Conservation (phyloP, 2,888 invertebrate species). For the Plebejus anna region DNA sequence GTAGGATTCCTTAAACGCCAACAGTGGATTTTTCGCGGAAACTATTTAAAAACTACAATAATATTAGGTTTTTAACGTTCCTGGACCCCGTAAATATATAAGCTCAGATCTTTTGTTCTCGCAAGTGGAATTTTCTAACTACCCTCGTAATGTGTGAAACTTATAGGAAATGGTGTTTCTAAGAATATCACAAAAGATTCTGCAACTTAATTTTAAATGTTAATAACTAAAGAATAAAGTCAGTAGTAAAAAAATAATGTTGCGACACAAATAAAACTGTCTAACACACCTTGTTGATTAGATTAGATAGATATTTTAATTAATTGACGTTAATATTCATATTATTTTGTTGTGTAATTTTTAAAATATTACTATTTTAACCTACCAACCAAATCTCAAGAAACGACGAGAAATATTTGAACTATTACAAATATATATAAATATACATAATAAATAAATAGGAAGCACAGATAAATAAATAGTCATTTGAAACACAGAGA, state of each 20-base stretch:
- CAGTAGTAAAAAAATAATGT: neutral
- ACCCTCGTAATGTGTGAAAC: constrained; percentile 40
- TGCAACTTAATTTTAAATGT: neutral
- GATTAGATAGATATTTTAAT: neutral
- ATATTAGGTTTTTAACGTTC: constrained; percentile 45
- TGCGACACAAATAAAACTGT: neutral
- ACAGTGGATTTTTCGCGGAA: neutral
- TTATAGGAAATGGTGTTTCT: constrained; percentile 31
- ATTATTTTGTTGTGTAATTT: too few species aligned
- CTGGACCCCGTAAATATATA: constrained; percentile 63
- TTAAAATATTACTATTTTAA: too few species aligned
- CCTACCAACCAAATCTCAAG: too few species aligned
- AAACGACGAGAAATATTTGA: too few species aligned
- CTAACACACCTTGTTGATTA: neutral
- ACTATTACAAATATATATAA: too few species aligned
- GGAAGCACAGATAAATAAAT: neutral
- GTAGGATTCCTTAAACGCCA: neutral
- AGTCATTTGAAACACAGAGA: neutral
- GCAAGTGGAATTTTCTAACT: constrained; percentile 46
- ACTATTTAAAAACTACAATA: constrained; percentile 14
- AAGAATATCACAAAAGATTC: neutral
- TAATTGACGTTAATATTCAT: too few species aligned
- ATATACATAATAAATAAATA: too few species aligned
- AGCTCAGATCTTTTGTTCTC: constrained; percentile 51
- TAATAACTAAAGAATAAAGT: neutral